A percentile compares a stretch with the other conserved stretches of the same genome.
phyloP scores from a whole-genome alignment of 2,888 invertebrate genomes.

The Unio pictorum region DNA sequence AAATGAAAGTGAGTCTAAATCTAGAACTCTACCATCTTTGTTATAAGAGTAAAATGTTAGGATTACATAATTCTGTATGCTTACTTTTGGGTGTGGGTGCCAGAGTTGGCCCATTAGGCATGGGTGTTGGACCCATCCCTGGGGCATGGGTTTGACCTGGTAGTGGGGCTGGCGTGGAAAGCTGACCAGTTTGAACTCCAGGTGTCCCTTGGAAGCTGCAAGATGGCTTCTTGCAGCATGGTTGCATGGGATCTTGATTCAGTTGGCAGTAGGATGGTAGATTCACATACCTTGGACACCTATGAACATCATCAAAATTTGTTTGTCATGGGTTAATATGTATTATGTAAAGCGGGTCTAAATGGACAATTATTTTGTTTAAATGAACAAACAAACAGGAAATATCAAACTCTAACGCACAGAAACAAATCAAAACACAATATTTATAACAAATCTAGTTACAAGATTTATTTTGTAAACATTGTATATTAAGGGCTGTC shows the following conservation, averaged over 20 bases:
- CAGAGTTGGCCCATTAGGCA: constrained; percentile 16
- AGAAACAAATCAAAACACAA: too few species aligned
- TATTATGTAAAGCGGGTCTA: too few species aligned
- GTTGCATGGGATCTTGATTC: constrained; percentile 41
- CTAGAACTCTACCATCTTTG: too few species aligned
- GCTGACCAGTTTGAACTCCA: constrained; percentile 29
- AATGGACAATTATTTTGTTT: too few species aligned
- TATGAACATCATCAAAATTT: constrained; percentile 11
- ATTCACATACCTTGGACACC: constrained; percentile 48
- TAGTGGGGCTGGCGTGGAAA: constrained; percentile 19
- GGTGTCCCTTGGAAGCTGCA: constrained; percentile 41
- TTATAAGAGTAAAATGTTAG: too few species aligned
- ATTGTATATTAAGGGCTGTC: too few species aligned
- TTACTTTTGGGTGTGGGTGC: constrained; percentile 39
- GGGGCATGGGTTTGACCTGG: constrained; percentile 25
- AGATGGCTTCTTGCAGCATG: constrained; percentile 50
- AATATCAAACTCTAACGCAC: too few species aligned
- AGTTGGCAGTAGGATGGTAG: constrained; percentile 48
- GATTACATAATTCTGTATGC: background rate
- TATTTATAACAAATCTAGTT: too few species aligned
- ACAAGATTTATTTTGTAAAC: too few species aligned
- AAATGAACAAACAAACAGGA: too few species aligned
- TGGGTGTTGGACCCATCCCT: constrained; percentile 21
- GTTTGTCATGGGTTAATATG: too few species aligned
- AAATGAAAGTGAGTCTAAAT: too few species aligned